These are phyloP conservation scores for Pseudolaguvia tuberculata DNA, from an alignment of 2,113 vertebrate species.

Conservation along the genomic window DNA sequence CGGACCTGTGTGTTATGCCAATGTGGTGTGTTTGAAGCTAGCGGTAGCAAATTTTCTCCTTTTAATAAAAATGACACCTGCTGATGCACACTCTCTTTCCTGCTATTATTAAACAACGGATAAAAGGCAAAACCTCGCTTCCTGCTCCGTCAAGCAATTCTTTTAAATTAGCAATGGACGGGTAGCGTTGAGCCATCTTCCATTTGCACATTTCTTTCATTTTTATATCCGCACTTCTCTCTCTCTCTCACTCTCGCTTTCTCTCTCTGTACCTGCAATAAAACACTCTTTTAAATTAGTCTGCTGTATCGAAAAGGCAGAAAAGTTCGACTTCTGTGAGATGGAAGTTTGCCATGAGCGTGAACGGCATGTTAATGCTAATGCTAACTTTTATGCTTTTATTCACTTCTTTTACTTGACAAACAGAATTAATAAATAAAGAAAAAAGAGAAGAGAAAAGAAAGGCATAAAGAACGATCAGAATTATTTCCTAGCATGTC, in stretches of 20 bases:
- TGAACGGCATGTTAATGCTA: background rate
- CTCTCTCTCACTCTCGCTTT: background rate
- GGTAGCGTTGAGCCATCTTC: constrained; percentile 3
- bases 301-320: constrained; percentile 12
- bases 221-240: background rate
- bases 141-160: constrained; percentile 19
- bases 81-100: background rate
- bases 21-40: constrained; percentile 13
- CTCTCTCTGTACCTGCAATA: background rate
- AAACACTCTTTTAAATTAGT: constrained; percentile 23
- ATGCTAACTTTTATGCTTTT: background rate
- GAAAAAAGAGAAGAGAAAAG: background rate
- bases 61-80: constrained; percentile 28
- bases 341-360: background rate
- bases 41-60: constrained; percentile 4
- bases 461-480: background rate
- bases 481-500: background rate
- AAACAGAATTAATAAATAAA: background rate
- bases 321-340: background rate
- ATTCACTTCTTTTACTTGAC: background rate
- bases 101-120: constrained; percentile 33
- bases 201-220: constrained; percentile 18
- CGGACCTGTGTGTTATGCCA: background rate
- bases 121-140: constrained; percentile 32
- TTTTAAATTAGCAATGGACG: constrained; percentile 19